Percentiles rank a stretch among this genome's conserved stretches.
phyloP scores from a whole-genome alignment of 2,113 vertebrate genomes.

The Copsychus sechellarum region DNA sequence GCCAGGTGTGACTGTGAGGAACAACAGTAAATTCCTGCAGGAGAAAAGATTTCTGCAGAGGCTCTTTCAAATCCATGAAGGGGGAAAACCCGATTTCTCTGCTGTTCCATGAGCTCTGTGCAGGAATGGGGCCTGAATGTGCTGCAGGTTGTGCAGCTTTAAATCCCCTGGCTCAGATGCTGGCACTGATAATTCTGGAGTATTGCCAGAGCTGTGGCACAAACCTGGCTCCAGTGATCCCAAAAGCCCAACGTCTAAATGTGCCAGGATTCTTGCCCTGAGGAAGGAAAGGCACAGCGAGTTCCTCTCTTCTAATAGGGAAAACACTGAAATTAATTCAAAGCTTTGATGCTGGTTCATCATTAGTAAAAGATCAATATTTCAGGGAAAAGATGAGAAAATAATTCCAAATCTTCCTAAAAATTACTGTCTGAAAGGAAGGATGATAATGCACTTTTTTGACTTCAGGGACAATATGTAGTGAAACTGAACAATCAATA shows the following conservation, averaged over 20 bases:
- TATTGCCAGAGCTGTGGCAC: background rate
- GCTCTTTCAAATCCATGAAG: accelerated
- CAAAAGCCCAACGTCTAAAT: background rate
- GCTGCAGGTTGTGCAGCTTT: background rate
- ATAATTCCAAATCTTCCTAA: background rate
- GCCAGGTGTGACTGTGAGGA: accelerated
- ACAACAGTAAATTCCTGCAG: accelerated
- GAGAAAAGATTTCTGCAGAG: background rate
- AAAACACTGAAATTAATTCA: background rate
- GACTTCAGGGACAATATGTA: background rate
- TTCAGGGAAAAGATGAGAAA: background rate
- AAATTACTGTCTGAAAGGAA: background rate
- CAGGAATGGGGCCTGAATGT: background rate
- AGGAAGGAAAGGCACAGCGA: background rate
- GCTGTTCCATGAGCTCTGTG: accelerated
- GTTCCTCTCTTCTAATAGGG: background rate
- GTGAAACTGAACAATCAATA: background rate
- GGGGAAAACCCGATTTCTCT: accelerated
- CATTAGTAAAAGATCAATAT: background rate
- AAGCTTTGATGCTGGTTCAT: background rate
- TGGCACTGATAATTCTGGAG: background rate
- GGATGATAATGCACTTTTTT: background rate
- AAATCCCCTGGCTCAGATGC: accelerated
- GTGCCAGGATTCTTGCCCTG: background rate
- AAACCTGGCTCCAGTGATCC: background rate